A percentile compares a stretch with the other conserved stretches of the same genome.
Conservation (phyloP, 2,888 invertebrate species). For the Melikaiella ostensackeni region DNA sequence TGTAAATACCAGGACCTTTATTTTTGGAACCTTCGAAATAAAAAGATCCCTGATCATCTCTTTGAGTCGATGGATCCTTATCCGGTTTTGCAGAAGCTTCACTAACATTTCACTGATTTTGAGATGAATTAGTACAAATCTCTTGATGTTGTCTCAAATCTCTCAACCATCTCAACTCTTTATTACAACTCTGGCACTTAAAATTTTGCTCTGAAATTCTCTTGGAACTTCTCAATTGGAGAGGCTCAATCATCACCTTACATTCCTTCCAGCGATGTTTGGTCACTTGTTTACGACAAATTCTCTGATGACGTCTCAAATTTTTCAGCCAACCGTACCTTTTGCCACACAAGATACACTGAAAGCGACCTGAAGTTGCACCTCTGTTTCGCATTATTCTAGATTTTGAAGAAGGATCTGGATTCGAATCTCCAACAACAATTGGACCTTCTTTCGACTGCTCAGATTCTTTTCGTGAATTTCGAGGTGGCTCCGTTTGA, state of each 20-base stretch:
- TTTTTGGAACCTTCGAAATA: slow-evolving; percentile 54
- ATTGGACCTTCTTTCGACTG: neutral
- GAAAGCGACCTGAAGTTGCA: slow-evolving; percentile 16
- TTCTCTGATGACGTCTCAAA: slow-evolving; percentile 72
- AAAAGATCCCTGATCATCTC: slow-evolving; percentile 74
- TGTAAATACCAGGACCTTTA: slow-evolving; percentile 49
- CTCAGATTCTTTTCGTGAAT: neutral
- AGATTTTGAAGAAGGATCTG: neutral
- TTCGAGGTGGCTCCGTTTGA: neutral
- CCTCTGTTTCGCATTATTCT: neutral
- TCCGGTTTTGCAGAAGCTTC: slow-evolving; percentile 64
- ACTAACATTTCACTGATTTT: slow-evolving; percentile 29
- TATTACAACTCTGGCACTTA: slow-evolving; percentile 72
- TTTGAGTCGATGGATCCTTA: slow-evolving; percentile 76
- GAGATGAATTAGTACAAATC: slow-evolving; percentile 67
- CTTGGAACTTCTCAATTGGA: neutral
- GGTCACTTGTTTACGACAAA: slow-evolving; percentile 75
- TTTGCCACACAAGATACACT: slow-evolving; percentile 74
- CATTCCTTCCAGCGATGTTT: slow-evolving; percentile 34
- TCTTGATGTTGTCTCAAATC: slow-evolving; percentile 76
- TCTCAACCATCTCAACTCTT: slow-evolving; percentile 74
- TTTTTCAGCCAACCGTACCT: slow-evolving; percentile 76
- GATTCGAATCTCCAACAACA: neutral
- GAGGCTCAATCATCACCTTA: slow-evolving; percentile 29
- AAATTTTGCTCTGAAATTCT: slow-evolving; percentile 52